These are phyloP conservation scores for Chrysolina americana DNA, from an alignment of 2,888 invertebrate genomes.

Conservation along the genomic window DNA sequence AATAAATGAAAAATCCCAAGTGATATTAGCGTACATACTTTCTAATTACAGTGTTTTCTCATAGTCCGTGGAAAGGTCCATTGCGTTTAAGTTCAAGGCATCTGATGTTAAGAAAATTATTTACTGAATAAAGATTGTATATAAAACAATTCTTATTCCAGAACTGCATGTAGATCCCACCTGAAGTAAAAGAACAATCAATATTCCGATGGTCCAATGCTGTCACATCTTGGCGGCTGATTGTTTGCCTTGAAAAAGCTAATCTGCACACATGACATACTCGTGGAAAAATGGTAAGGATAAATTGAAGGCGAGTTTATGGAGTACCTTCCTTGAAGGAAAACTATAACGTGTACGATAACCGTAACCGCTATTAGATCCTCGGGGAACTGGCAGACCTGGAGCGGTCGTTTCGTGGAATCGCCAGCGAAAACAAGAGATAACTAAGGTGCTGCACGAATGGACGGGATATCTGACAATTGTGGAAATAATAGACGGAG, in stretches of 20 bases:
- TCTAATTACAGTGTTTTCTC: too few species aligned
- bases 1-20: too few species aligned
- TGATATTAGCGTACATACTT: too few species aligned
- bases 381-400: conserved; percentile 63
- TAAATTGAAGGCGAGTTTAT: conserved; percentile 68
- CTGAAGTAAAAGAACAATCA: too few species aligned
- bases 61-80: too few species aligned
- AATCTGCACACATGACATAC: conserved; percentile 48
- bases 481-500: conserved; percentile 66
- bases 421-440: conserved; percentile 64
- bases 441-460: conserved; percentile 65
- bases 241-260: background rate
- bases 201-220: too few species aligned
- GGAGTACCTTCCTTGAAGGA: conserved; percentile 67
- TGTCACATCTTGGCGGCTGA: too few species aligned
- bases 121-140: too few species aligned
- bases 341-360: conserved; percentile 68
- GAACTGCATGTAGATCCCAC: too few species aligned
- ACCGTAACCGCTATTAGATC: conserved; percentile 68
- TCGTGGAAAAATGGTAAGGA: conserved; percentile 58
- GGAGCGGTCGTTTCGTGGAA: conserved; percentile 61
- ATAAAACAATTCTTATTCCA: too few species aligned
- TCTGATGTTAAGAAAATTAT: too few species aligned
- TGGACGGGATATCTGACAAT: conserved; percentile 66
- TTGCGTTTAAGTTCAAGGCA: too few species aligned